Evolutionary conservation across 2,888 invertebrate genomes (phyloP), one percentile per base, ranked within the genome.

Genomic region (Anoncus sp.): DNA sequence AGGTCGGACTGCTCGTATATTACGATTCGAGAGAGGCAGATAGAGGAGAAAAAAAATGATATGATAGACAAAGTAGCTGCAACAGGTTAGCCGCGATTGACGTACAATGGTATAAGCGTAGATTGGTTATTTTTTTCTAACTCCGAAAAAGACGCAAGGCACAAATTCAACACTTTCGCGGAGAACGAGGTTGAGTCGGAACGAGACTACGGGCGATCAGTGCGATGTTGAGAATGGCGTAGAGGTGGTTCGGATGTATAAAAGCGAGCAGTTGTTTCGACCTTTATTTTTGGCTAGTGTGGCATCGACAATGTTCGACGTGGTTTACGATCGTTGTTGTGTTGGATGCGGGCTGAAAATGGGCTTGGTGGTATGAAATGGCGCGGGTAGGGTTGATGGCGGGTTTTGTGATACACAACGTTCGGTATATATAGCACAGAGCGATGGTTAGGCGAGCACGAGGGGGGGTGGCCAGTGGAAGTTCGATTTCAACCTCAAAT

Each of bases 301-400:
- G 60, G 73, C 71, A 81, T 76, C 78, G 81, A 79, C 79, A 81
- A 81, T 71, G 74, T 79, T 76, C 73, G 72, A 75, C 76, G 79
- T 81, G 81, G 81, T 81, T 81, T 81, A 81, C 79, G 81, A 76
- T 78, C 78, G 71, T 81, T 67, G 78, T 77, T 77, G 69, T 69
- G 63, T 69, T 69, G 71, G 67, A 75, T 79, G 67, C 67, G 78
- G 78, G 75, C 38, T 57, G 66, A 51, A 76, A 76, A 65, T 63
- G 57, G 72, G 63, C 55, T 73, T 55, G 75, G 55, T 63, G 69
- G 72, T 59, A 63, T 67, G 51, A 55, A 66, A 74, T 75, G 35
- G 66, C 40, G 40, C 24, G 40, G 51, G 49, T 43, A 53, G 45
- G 18, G 22, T 40, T 51, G 49, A 65, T 38, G 59, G 69, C 31